Base-by-base conservation (phyloP, 1,140 invertebrate genomes). In the Meloidogyne floridensis region DNA sequence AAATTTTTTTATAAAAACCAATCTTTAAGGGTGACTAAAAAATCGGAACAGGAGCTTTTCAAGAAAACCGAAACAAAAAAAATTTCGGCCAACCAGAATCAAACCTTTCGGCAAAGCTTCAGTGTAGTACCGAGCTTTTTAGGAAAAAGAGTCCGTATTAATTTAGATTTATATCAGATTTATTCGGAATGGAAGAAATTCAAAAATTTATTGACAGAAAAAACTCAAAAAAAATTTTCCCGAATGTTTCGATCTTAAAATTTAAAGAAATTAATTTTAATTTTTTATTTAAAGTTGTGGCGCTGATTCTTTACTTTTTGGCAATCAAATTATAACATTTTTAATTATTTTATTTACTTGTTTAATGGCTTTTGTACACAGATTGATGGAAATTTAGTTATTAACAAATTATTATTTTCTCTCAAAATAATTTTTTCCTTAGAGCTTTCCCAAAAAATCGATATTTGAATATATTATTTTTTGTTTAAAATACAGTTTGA, bases 261-360 rank as follows among this genome's bases (percentile, higher is more conserved):
- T 74, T 47, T n/a, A 74, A 32, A 18, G 4, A 15, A 51, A 51
- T 5, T 32, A 74, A 47, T 74, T 32, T 51, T 32, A 15, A n/a
- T 20, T 32, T 51, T 51, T n/a, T 74, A 15, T 74, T n/a, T 74
- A n/a, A 6, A 74, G 72, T 5, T 74, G 72, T 54, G 72, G 72
- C 2, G 72, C 72, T 2, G 6, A n/a, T 54, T 74, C 53, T 54
- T 54, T 74, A 51, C n/a, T 74, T 74, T 74, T 74, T 47, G 72
- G 72, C 13, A 11, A 32, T 47, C 13, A 75, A 20, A 13, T 59
- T 20, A 11, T 43, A 43, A 43, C 42, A 43, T 75, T 75, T 69
- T 65, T 77, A 65, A 54, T 76, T 47, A 76, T 47, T 76, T 77
- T 42, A n/a, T 56, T 54, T 77, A n/a, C 75, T 43, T 77, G 32